These are phyloP conservation scores for Meandrusa payeni DNA, from an alignment of 2,888 invertebrate species.

Conservation along the genomic window DNA sequence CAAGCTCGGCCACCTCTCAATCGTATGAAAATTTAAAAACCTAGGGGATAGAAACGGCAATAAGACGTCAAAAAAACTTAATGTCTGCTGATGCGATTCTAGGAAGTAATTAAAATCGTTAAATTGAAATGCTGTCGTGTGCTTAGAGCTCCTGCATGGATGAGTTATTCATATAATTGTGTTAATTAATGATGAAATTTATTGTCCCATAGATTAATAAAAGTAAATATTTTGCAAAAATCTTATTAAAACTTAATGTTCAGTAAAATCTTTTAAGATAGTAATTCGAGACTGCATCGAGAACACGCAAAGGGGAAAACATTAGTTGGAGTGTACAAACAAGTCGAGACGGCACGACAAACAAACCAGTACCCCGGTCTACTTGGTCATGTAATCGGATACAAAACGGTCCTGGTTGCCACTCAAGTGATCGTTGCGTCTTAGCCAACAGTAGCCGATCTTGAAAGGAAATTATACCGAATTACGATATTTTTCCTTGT, in stretches of 20 bases:
- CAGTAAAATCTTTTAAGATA: constrained; percentile 37
- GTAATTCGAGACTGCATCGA: constrained; percentile 52
- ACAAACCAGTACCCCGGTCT: constrained; percentile 53
- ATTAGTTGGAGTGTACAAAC: constrained; percentile 56
- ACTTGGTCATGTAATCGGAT: constrained; percentile 62
- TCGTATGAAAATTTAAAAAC: too few relatives aligned
- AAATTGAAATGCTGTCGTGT: too few relatives aligned
- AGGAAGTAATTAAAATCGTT: too few relatives aligned
- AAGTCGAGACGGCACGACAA: constrained; percentile 53
- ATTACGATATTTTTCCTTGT: constrained; percentile 46
- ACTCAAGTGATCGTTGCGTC: constrained; percentile 43
- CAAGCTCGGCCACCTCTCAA: too few relatives aligned
- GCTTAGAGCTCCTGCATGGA: too few relatives aligned
- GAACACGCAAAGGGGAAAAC: constrained; percentile 52
- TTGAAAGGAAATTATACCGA: constrained; percentile 52
- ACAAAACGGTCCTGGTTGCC: constrained; percentile 54
- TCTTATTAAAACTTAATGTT: constrained; percentile 24
- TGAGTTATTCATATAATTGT: too few relatives aligned
- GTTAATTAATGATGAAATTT: too few relatives aligned
- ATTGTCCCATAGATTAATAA: too few relatives aligned
- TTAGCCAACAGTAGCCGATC: constrained; percentile 45
- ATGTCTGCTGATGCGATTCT: too few relatives aligned
- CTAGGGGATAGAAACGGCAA: too few relatives aligned
- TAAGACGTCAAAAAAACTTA: too few relatives aligned
- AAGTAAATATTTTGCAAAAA: too few relatives aligned